A percentile compares a stretch with the other conserved stretches of the same genome.
Evolutionary conservation across 2,888 invertebrate genomes (phyloP).

Genomic region (Drosophila robusta): DNA sequence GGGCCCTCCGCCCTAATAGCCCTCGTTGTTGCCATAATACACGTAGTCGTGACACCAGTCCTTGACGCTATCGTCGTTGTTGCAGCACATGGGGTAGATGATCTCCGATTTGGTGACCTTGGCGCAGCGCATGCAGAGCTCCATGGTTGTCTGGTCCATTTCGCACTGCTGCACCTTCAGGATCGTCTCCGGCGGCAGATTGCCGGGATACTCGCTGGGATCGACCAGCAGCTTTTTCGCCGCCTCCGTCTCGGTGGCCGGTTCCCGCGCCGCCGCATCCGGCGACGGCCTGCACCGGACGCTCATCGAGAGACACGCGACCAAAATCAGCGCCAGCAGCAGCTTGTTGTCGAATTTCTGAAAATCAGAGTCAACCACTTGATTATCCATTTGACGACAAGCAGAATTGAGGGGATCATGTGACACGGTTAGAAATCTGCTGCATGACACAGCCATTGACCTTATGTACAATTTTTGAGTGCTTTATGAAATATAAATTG

Average conservation of each 20-base stretch:
- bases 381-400: conserved; percentile 30
- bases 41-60: conserved; percentile 86
- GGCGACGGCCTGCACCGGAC: conserved; percentile 47
- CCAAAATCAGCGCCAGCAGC: conserved; percentile 36
- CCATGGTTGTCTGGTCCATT: conserved; percentile 78
- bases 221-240: conserved; percentile 37
- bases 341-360: conserved; percentile 46
- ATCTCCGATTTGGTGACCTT: conserved; percentile 86
- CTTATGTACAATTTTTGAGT: conserved; percentile 25
- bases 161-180: conserved; percentile 82
- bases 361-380: conserved; percentile 19
- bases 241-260: not conserved
- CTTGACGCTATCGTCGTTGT: conserved; percentile 85
- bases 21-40: conserved; percentile 82
- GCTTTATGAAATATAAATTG: conserved; percentile 29
- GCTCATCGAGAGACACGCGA: conserved; percentile 18
- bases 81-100: conserved; percentile 87
- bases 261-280: conserved; percentile 2
- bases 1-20: conserved; percentile 5
- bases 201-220: conserved; percentile 77
- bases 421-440: conserved; percentile 27
- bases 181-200: conserved; percentile 79
- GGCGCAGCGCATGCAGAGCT: conserved; percentile 86
- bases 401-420: conserved; percentile 30
- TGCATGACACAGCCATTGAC: conserved; percentile 38